Percentiles rank a stretch among this genome's conserved stretches.
Evolutionary conservation across 1,140 invertebrate species (phyloP).

Genomic region (Halesus radiatus): DNA sequence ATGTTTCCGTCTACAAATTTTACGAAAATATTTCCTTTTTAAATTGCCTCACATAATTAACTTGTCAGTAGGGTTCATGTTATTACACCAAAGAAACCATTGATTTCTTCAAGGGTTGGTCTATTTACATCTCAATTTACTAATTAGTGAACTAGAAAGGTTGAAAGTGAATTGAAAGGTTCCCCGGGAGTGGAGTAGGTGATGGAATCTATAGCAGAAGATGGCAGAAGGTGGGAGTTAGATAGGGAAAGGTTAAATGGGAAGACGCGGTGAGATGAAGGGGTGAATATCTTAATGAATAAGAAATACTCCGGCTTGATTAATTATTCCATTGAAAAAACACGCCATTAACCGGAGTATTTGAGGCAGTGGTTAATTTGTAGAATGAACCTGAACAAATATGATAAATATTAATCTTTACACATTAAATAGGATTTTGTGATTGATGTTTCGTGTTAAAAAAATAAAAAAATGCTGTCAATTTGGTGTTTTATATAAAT

Average conservation of each 20-base stretch:
- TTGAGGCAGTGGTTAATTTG: neutral
- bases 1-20: too few relatives aligned
- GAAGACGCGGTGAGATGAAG: conserved; percentile 5
- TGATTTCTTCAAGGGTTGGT: conserved; percentile 18
- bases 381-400: too few relatives aligned
- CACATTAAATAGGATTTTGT: too few relatives aligned
- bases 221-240: neutral
- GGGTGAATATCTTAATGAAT: conserved; percentile 43
- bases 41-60: too few relatives aligned
- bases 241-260: conserved; percentile 3
- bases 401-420: too few relatives aligned
- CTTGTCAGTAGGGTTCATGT: too few relatives aligned
- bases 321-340: conserved; percentile 12
- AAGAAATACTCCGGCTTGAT: conserved; percentile 27
- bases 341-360: neutral
- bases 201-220: conserved; percentile 18
- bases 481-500: too few relatives aligned
- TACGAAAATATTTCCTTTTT: too few relatives aligned
- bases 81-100: neutral
- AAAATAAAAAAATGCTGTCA: too few relatives aligned
- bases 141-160: conserved; percentile 40
- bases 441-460: too few relatives aligned
- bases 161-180: conserved; percentile 30
- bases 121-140: conserved; percentile 47
- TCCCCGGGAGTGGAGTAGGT: neutral